Percentiles rank a stretch among this genome's conserved stretches.
Conservation (phyloP, 1,140 invertebrate genomes). For the Drosophila setifemur region DNA sequence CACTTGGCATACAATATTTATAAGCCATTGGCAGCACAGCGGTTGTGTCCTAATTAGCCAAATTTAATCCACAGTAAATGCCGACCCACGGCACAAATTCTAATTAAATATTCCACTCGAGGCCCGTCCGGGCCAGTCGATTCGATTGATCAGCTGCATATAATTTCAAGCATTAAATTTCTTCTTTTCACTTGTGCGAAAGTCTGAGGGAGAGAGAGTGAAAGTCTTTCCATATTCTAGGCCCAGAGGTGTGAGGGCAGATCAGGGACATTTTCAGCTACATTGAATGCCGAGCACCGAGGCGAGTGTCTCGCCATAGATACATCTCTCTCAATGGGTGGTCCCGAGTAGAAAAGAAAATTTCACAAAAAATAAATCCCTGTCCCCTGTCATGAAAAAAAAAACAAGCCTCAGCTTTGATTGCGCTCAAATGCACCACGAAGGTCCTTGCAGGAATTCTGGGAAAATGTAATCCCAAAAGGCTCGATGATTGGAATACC, state of each 20-base stretch:
- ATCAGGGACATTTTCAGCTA: conserved; percentile 2
- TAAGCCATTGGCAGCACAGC: conserved; percentile 39
- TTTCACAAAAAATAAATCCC: conserved; percentile 16
- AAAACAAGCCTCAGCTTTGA: not conserved
- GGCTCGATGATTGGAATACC: not conserved
- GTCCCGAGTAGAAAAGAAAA: not conserved
- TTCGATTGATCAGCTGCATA: conserved; percentile 65
- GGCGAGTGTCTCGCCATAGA: not conserved
- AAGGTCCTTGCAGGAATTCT: not conserved
- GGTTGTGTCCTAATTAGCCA: conserved; percentile 74
- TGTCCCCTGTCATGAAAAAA: not conserved
- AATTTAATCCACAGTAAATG: conserved; percentile 43
- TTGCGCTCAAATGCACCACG: not conserved
- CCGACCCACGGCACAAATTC: conserved; percentile 26
- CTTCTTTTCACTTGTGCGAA: conserved; percentile 69
- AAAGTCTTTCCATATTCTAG: conserved; percentile 59
- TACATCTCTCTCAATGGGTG: conserved; percentile 12
- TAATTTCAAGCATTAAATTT: conserved; percentile 64
- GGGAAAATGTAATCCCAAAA: not conserved
- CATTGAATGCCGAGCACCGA: not conserved
- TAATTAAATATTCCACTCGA: conserved; percentile 70
- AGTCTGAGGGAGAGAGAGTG: conserved; percentile 60
- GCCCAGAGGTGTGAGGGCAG: not conserved
- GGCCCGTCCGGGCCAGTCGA: conserved; percentile 23
- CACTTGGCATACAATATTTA: conserved; percentile 56